phyloP scores from a whole-genome alignment of 2,113 vertebrate genomes.

The Dromaius novaehollandiae region DNA sequence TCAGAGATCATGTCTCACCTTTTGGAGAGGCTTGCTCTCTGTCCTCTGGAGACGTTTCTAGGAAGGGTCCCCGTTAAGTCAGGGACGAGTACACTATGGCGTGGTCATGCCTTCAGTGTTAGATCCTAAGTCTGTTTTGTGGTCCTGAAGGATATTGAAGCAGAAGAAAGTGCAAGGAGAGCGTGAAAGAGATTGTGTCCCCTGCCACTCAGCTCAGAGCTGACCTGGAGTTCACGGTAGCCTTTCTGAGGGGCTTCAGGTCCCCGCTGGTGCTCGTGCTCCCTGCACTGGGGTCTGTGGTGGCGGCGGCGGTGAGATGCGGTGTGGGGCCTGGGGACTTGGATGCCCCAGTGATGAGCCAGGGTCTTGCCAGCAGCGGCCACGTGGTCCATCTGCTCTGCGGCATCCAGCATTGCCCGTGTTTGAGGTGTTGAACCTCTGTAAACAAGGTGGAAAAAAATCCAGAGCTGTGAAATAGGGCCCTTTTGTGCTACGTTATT shows the following conservation, averaged over 20 bases:
- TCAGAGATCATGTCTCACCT: not conserved
- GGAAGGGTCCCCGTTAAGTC: not conserved
- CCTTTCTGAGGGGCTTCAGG: not conserved
- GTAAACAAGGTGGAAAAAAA: not conserved
- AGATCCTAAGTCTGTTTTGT: not conserved
- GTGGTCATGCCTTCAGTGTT: not conserved
- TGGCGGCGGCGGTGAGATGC: not conserved
- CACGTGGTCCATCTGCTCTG: not conserved
- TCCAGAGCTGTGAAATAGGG: not conserved
- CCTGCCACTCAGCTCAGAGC: not conserved
- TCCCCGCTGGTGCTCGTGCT: not conserved
- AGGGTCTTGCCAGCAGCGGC: too few relatives aligned
- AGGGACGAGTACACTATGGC: not conserved
- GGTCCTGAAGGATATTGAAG: not conserved
- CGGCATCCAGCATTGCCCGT: accelerated
- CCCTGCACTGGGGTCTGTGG: not conserved
- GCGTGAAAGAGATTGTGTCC: not conserved
- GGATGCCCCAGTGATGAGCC: not conserved
- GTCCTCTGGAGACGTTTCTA: not conserved
- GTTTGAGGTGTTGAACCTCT: not conserved
- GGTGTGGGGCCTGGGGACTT: too few relatives aligned
- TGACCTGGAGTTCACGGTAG: not conserved
- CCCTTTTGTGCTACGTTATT: not conserved
- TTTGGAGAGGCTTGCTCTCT: not conserved
- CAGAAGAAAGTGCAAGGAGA: not conserved